Evolutionary conservation across 1,140 invertebrate genomes (phyloP), one percentile per base, ranked within the genome.

Genomic region (Drosophila truncata): DNA sequence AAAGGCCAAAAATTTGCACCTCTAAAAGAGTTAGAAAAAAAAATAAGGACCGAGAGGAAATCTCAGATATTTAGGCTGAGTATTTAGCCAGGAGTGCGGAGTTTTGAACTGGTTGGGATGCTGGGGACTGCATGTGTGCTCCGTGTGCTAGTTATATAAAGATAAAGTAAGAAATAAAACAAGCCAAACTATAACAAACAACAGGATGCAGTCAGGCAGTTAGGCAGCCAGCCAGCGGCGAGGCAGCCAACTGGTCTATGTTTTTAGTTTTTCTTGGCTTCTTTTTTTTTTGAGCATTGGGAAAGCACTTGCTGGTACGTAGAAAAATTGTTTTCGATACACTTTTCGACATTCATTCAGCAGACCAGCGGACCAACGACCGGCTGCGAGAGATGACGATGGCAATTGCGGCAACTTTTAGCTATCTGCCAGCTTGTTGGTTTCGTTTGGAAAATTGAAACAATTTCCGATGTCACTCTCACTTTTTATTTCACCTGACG

Each of bases 381-480:
- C 82, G 70, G 67, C 49, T 41, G 37, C 50, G 14, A 54, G 50
- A 54, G 50, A 58, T 72, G 63, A 80, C 52, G 70, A 52, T 74
- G 82, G 81, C 81, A 78, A 86, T 86, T 86, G 76, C 77, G 77
- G 80, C 83, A 85, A 78, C 78, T 70, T 85, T 63, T 75, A 72
- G 82, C 77, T 72, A 71, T 70, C 59, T 79, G 79, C 60, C 77
- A 67, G 63, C 78, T 79, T 74, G 78, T 81, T 87, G 78, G 71
- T 76, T 90, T 90, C 85, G 85, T 91, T 91, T 91, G 80, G 83
- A 86, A 91, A 91, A 91, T 86, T 90, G 90, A 91, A 91, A 91
- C 90, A 91, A 91, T 91, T 91, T 91, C 90, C 90, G 90, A 91
- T 91, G 91, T 91, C 90, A 91, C 90, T 91, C 90, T 91, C 90